phyloP scores from a whole-genome alignment of 2,888 invertebrate genomes.

The Helobdella robusta region DNA sequence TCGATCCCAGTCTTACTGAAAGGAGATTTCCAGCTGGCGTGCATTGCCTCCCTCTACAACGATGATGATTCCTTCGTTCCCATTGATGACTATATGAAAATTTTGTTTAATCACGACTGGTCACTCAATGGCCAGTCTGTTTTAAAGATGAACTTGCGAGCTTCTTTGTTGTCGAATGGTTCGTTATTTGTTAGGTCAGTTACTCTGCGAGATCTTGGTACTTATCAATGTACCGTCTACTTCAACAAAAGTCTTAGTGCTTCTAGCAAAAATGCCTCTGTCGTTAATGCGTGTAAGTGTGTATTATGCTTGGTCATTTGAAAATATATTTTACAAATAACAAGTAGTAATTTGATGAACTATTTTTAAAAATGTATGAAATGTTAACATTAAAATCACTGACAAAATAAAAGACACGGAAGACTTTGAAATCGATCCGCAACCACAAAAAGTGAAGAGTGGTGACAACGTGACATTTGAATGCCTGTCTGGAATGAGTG shows the following conservation, averaged over 20 bases:
- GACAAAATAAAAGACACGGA: slow-evolving; percentile 41
- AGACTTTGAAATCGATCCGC: slow-evolving; percentile 39
- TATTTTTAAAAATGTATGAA: no score
- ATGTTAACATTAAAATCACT: no score
- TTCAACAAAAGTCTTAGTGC: neutral
- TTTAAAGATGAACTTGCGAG: slow-evolving; percentile 27
- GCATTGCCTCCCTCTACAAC: neutral
- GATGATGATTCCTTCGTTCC: neutral
- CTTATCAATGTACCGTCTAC: slow-evolving; percentile 39
- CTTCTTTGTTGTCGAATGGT: slow-evolving; percentile 39
- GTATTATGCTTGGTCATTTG: no score
- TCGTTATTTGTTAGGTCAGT: slow-evolving; percentile 40
- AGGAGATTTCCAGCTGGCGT: slow-evolving; percentile 5
- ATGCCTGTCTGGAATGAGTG: slow-evolving; percentile 40
- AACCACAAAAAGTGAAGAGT: slow-evolving; percentile 34
- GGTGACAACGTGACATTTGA: slow-evolving; percentile 37
- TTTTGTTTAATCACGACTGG: slow-evolving; percentile 20
- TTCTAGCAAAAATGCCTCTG: slow-evolving; percentile 31
- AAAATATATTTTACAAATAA: no score
- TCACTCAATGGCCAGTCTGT: slow-evolving; percentile 37
- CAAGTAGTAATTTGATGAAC: no score
- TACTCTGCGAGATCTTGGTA: slow-evolving; percentile 37
- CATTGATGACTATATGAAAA: neutral
- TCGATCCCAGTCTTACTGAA: neutral
- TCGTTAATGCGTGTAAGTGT: slow-evolving; percentile 43